Conservation (phyloP, 2,888 invertebrate species). For the Hedya salicella region DNA sequence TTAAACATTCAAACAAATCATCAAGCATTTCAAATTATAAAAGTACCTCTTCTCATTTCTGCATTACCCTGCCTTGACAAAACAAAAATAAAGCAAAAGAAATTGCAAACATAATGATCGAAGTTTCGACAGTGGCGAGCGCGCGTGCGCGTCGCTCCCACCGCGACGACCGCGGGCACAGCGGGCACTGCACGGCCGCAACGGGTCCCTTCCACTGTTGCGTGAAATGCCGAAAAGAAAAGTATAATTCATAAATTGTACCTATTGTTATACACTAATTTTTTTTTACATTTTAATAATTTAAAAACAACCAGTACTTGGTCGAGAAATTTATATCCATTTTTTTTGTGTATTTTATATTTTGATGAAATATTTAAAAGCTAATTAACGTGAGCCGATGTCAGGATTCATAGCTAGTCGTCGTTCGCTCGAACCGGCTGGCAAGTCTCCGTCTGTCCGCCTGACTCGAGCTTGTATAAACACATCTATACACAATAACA, state of each 20-base stretch:
- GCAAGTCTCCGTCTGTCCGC: slow-evolving; percentile 69
- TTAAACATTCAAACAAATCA: slow-evolving; percentile 82
- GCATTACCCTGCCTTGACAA: slow-evolving; percentile 83
- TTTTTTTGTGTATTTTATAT: slow-evolving; percentile 85
- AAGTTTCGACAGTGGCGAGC: slow-evolving; percentile 70
- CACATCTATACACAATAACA: slow-evolving; percentile 80
- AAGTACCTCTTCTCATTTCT: slow-evolving; percentile 83
- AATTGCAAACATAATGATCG: slow-evolving; percentile 75
- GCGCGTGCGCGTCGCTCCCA: slow-evolving; percentile 43
- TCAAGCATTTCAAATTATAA: slow-evolving; percentile 77
- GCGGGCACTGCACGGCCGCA: slow-evolving; percentile 44
- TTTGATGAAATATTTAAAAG: slow-evolving; percentile 85
- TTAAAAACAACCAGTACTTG: slow-evolving; percentile 85
- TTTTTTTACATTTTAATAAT: slow-evolving; percentile 86
- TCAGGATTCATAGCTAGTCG: slow-evolving; percentile 85
- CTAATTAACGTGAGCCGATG: slow-evolving; percentile 86
- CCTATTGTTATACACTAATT: slow-evolving; percentile 85
- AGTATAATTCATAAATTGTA: slow-evolving; percentile 85
- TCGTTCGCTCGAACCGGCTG: slow-evolving; percentile 82
- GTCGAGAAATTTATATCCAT: slow-evolving; percentile 85
- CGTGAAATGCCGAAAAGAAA: slow-evolving; percentile 83
- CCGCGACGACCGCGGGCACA: slow-evolving; percentile 28
- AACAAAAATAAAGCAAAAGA: slow-evolving; percentile 79
- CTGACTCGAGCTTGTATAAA: slow-evolving; percentile 80
- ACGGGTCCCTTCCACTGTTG: slow-evolving; percentile 75